phyloP scores from a whole-genome alignment of 1,140 invertebrate species.

The Drosophila funebris region DNA sequence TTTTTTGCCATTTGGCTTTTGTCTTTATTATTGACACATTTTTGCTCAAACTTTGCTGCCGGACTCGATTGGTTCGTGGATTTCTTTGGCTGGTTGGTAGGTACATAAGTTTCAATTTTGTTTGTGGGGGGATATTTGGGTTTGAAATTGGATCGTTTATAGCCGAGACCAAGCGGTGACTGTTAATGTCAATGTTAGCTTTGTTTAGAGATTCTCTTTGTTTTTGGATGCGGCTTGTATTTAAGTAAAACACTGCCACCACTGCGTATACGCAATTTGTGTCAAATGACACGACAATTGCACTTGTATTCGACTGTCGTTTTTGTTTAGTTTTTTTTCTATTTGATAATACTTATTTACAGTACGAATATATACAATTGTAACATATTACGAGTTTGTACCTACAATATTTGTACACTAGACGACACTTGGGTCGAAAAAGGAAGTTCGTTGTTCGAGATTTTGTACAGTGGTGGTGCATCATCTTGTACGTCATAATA shows the following conservation, averaged over 20 bases:
- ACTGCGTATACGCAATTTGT: constrained; percentile 79
- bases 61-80: constrained; percentile 75
- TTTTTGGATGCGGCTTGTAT: constrained; percentile 61
- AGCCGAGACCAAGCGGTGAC: constrained; percentile 52
- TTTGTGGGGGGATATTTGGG: neutral
- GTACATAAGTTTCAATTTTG: constrained; percentile 7
- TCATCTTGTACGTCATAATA: neutral
- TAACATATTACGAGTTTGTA: neutral
- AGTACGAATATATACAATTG: constrained; percentile 52
- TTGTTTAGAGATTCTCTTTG: constrained; percentile 4
- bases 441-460: constrained; percentile 6
- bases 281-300: constrained; percentile 57
- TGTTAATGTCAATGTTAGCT: constrained; percentile 6
- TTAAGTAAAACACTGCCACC: constrained; percentile 84
- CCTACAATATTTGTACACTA: constrained; percentile 53
- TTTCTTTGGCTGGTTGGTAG: constrained; percentile 29
- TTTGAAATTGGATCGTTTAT: constrained; percentile 15
- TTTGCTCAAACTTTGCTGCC: constrained; percentile 84
- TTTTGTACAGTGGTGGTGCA: constrained; percentile 52
- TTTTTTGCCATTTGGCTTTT: constrained; percentile 55
- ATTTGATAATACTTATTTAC: constrained; percentile 45
- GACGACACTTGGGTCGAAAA: constrained; percentile 50
- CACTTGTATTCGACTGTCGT: constrained; percentile 62
- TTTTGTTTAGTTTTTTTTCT: constrained; percentile 7
- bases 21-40: constrained; percentile 83